Conservation (phyloP, 2,888 invertebrate species). For the Cephonodes hylas region DNA sequence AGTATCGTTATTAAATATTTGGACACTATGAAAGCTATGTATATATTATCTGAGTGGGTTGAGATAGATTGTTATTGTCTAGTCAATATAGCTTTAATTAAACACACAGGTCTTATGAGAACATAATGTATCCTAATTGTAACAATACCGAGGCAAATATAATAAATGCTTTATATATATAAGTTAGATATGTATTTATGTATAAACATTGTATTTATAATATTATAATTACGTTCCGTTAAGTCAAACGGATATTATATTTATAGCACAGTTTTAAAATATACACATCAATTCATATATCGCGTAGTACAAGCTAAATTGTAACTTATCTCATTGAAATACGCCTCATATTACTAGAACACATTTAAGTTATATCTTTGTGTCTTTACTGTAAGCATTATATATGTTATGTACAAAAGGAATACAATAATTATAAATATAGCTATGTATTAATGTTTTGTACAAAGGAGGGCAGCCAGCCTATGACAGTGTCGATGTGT, state of each 20-base stretch:
- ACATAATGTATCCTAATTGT: background rate
- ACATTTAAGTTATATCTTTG: background rate
- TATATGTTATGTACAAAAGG: conserved; percentile 16
- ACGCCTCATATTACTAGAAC: background rate
- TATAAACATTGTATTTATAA: background rate
- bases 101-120: background rate
- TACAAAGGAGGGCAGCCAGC: conserved; percentile 71
- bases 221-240: background rate
- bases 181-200: background rate
- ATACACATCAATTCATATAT: background rate
- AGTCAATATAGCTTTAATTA: conserved; percentile 6
- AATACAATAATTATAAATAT: conserved; percentile 27
- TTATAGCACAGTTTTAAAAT: background rate
- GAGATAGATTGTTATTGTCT: background rate
- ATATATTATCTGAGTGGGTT: background rate
- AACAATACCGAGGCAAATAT: background rate
- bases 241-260: background rate
- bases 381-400: conserved; percentile 4
- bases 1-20: background rate
- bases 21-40: background rate
- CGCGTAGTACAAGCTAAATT: background rate
- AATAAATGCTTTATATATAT: conserved; percentile 13
- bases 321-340: background rate
- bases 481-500: conserved; percentile 44
- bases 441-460: conserved; percentile 38